Evolutionary conservation across 2,797 vertebrate species (phyloP).

Genomic region (Nyctibius grandis): DNA sequence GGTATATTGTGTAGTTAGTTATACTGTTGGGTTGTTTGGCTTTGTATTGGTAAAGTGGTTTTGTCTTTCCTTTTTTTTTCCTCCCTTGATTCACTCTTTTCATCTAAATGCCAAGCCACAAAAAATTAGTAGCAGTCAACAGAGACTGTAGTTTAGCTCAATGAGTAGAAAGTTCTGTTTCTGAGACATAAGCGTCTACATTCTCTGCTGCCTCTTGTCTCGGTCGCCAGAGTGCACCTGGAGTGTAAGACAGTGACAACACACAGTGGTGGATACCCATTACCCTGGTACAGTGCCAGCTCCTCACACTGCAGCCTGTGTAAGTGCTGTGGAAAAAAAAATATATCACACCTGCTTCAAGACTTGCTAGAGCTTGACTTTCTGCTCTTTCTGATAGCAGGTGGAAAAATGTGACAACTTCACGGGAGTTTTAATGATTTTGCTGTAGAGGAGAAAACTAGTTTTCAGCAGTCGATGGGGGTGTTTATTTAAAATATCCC

Average conservation of each 20-base stretch:
- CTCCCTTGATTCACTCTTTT: background rate
- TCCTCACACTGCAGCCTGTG: background rate
- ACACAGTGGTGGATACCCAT: background rate
- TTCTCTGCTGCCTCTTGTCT: background rate
- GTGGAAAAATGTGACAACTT: constrained; percentile 25
- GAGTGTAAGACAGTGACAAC: background rate
- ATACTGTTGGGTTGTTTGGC: background rate
- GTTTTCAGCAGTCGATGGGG: constrained; percentile 2
- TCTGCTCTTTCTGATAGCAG: background rate
- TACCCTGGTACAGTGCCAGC: background rate
- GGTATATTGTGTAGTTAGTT: background rate
- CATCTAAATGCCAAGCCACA: background rate
- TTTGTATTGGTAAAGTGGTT: background rate
- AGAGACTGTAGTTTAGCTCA: background rate
- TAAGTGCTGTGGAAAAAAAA: background rate
- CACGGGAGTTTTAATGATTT: constrained; percentile 40
- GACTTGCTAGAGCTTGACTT: constrained; percentile 1
- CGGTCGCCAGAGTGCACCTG: background rate
- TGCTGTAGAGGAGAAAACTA: constrained; percentile 7
- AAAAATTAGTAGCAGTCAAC: background rate
- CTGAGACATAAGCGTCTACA: background rate
- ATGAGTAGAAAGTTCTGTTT: background rate
- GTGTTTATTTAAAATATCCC: constrained; percentile 55
- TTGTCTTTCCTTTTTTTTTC: background rate
- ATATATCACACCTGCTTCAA: background rate